Conservation (phyloP, 2,113 vertebrate species). For the Tapirus terrestris region DNA sequence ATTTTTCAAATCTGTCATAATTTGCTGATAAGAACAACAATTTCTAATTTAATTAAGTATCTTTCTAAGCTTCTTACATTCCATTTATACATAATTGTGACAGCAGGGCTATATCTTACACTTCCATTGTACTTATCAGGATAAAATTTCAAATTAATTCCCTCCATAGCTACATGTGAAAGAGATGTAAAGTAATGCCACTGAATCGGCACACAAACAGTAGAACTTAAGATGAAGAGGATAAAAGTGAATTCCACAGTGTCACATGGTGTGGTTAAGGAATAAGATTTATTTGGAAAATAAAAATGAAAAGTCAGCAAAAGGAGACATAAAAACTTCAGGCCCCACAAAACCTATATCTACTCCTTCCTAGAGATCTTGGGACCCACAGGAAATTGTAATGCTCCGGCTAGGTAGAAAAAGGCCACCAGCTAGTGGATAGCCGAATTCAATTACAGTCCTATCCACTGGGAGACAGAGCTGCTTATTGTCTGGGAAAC, state of each 20-base stretch:
- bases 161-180: background rate
- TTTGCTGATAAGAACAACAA: background rate
- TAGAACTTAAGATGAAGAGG: background rate
- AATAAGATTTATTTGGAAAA: background rate
- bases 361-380: background rate
- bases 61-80: constrained; percentile 26
- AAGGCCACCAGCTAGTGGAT: background rate
- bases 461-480: background rate
- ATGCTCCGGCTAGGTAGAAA: background rate
- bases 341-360: background rate
- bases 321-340: background rate
- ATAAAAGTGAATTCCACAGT: background rate
- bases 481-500: background rate
- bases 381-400: background rate
- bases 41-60: constrained; percentile 5
- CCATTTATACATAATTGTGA: background rate
- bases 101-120: background rate
- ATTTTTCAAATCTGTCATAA: background rate
- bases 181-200: background rate
- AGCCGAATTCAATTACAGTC: background rate
- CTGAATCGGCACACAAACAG: background rate
- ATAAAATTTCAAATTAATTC: constrained; percentile 40
- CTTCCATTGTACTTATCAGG: background rate
- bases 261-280: background rate
- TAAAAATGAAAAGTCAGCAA: background rate